Conservation (phyloP, 1,140 invertebrate genomes). For the Zaprionus kolodkinae region DNA sequence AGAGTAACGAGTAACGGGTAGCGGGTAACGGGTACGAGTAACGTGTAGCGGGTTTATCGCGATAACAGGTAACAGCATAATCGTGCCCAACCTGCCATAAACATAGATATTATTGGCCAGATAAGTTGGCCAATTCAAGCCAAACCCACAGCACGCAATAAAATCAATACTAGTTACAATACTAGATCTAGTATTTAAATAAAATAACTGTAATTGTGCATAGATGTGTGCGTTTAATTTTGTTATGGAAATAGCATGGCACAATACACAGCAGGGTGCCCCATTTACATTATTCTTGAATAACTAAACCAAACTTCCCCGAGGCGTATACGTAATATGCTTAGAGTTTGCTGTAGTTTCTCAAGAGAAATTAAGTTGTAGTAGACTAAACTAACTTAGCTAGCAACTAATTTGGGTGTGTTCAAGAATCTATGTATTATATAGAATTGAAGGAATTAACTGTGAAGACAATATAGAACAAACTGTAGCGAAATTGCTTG, state of each 20-base stretch:
- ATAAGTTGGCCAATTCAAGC: constrained; percentile 1
- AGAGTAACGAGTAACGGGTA: not conserved
- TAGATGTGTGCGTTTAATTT: constrained; percentile 4
- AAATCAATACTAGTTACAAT: not conserved
- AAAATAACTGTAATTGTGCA: constrained; percentile 19
- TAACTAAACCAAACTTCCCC: not conserved
- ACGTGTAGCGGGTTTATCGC: not conserved
- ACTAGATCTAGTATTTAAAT: constrained; percentile 5
- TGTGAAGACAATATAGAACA: no score
- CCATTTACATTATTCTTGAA: not conserved
- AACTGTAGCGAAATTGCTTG: not conserved
- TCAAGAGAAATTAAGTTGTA: no score
- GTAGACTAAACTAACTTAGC: no score
- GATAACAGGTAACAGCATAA: not conserved
- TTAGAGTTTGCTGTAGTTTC: no score
- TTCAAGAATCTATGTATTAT: no score
- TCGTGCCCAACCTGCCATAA: constrained; percentile 1
- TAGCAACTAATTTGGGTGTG: no score
- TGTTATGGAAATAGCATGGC: not conserved
- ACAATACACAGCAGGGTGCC: not conserved
- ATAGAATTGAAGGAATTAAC: no score
- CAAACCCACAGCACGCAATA: constrained; percentile 12
- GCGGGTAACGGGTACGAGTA: not conserved
- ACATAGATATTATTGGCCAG: constrained; percentile 15
- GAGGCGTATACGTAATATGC: no score